Base-by-base conservation (phyloP, 1,140 invertebrate species). In the Calycopis cecrops region DNA sequence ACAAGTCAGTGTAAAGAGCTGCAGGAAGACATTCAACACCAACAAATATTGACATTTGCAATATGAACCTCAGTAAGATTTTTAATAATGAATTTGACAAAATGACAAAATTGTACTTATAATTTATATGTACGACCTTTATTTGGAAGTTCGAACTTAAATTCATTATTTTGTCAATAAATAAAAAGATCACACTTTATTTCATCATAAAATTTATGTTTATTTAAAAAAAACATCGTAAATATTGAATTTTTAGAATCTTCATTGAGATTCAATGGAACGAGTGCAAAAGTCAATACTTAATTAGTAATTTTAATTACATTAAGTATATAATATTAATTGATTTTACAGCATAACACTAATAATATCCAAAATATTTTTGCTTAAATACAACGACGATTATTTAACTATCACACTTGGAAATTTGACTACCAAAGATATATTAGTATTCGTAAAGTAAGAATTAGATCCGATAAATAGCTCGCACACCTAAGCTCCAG, bases 1-100 rank as follows among this genome's bases (percentile, higher is more conserved):
- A 82, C 73, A 74, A 84, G 78, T 83, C 83, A 86, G 80, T 84
- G 83, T 86, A 86, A 69, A 86, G 83, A 86, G 83, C 83, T 86
- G 83, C 79, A 84, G 83, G 83, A 86, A 86, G 83, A 86, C 83
- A 71, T 86, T 73, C 59, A 75, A 83, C 83, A 59, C 75, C 72
- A 67, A 67, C 52, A 40, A 56, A 40, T 62, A 65, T 58, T 55
- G 55, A 65, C 58, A 60, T 66, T 49, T 51, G 52, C n/a, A 49
- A n/a, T 34, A 40, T 37, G 17, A 38, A 53, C 11, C 14, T 44
- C 40, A 44, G 16, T 16, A 44, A 44, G 9, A 9, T 44, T 28
- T 44, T 14, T 44, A 44, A 44, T 9, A 16, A 16, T 44, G 14
- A 44, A 44, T 44, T 16, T 12, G 21, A 6, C 21, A 28, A 28